phyloP scores from a whole-genome alignment of 2,888 invertebrate species.

The Spodoptera exigua region DNA sequence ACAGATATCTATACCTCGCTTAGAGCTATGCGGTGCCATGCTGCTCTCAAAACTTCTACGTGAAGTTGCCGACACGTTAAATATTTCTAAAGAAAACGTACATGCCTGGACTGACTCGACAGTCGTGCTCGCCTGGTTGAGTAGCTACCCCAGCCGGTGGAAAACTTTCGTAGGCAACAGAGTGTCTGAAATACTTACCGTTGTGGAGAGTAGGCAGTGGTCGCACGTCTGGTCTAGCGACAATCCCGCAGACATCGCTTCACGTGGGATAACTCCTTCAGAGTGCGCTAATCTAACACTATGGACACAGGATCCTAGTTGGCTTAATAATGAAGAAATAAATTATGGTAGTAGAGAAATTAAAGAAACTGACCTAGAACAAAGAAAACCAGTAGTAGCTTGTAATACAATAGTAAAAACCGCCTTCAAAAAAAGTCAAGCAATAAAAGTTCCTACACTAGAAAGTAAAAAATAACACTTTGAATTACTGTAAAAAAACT shows the following conservation, averaged over 20 bases:
- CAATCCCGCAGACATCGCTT: conserved; percentile 3
- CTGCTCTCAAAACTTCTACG: conserved; percentile 1
- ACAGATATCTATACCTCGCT: conserved; percentile 6
- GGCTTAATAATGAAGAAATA: conserved; percentile 5
- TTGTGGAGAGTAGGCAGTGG: neutral
- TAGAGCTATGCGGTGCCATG: conserved; percentile 6
- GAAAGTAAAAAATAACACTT: too few relatives aligned
- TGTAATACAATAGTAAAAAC: too few relatives aligned
- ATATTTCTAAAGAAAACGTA: neutral
- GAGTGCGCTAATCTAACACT: neutral
- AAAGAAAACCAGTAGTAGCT: too few relatives aligned
- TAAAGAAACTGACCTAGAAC: too few relatives aligned
- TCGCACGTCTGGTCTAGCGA: neutral
- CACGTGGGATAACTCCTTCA: conserved; percentile 4
- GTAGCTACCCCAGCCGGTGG: neutral
- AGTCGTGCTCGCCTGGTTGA: neutral
- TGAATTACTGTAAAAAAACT: too few relatives aligned
- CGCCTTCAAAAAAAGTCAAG: too few relatives aligned
- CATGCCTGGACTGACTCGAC: conserved; percentile 6
- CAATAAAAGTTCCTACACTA: too few relatives aligned
- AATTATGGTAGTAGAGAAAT: too few relatives aligned
- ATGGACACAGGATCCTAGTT: conserved; percentile 5
- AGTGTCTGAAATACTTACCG: neutral
- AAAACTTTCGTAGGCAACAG: neutral
- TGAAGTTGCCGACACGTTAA: conserved; percentile 4